Evolutionary conservation across 2,888 invertebrate genomes (phyloP), one percentile per base, ranked within the genome.

Genomic region (Mythimna vitellina): DNA sequence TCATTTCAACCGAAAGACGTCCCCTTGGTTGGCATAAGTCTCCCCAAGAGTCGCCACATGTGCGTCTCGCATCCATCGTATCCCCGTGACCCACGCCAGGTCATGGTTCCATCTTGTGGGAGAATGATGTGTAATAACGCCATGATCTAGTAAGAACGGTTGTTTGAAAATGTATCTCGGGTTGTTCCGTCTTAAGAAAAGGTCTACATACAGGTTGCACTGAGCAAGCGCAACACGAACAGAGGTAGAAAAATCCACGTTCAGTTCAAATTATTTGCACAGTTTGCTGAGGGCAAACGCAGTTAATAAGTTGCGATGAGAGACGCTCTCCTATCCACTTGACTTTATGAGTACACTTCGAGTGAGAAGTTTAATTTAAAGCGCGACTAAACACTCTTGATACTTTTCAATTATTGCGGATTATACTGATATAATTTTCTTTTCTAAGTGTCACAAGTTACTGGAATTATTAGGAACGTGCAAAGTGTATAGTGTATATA

Each of bases 281-380:
- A 53, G 58, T 65, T 54, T 17, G 17, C 65, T 38, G 51, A 46
- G 22, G 57, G 35, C 51, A 65, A 71, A 63, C 49, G 65, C 62
- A 53, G 53, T 63, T 60, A 73, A 82, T 80, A 75, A 72, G 54
- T 66, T 69, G 38, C 49, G 57, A 64, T 82, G 71, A 75, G 71
- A 74, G 65, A 70, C 71, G 17, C 51, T 65, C 22, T 42, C 12
- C 20, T 32, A 66, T 61, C 35, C 42, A 64, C 66, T 75, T 64
- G 32, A 57, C 53, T 82, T 70, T 70, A 82, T 49, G 38, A 72
- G 65, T 35, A 46, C 46, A 63, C 65, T 76, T 73, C 22, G 51
- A 42, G 60, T 73, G 58, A 60, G 61, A 61, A 79, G 49, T 57
- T 64, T 58, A 67, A 67, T 65, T 73, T 61, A 60, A 64, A 65